Evolutionary conservation across 2,113 vertebrate species (phyloP).

Genomic region (Crotalus viridis): DNA sequence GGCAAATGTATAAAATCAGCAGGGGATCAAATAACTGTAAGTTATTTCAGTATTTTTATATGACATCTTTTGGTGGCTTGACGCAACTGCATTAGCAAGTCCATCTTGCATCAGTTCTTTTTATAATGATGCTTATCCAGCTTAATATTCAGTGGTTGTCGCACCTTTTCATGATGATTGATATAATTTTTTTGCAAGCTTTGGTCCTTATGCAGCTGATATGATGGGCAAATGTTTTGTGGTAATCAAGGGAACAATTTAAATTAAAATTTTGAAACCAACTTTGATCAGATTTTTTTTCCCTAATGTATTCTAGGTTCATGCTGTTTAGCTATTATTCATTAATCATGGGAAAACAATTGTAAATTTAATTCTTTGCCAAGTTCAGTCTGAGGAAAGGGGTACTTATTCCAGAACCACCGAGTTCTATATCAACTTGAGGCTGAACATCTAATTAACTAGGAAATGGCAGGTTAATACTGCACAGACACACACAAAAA

Average conservation of each 20-base stretch:
- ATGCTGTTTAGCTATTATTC: not conserved
- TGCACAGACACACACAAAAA: not conserved
- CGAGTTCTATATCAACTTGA: not conserved
- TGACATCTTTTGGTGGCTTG: not conserved
- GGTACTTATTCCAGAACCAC: not conserved
- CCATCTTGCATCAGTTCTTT: not conserved
- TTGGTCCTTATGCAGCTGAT: not conserved
- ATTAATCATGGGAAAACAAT: not conserved
- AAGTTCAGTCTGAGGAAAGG: not conserved
- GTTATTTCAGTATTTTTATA: not conserved
- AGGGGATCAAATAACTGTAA: too few species aligned
- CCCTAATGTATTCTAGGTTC: not conserved
- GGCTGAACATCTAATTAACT: not conserved
- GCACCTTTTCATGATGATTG: not conserved
- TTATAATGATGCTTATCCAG: not conserved
- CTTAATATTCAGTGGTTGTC: not conserved
- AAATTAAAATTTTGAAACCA: conserved; percentile 6
- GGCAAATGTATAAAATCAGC: too few species aligned
- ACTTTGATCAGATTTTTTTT: not conserved
- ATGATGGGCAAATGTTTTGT: conserved; percentile 4
- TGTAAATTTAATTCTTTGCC: conserved; percentile 9
- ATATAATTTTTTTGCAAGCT: not conserved
- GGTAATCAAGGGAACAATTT: not conserved
- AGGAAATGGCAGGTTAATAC: not conserved
- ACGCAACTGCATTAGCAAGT: not conserved